Evolutionary conservation across 2,797 vertebrate species (phyloP), one percentile per base, ranked within the genome.

Genomic region (Neosilurus hyrtlii): DNA sequence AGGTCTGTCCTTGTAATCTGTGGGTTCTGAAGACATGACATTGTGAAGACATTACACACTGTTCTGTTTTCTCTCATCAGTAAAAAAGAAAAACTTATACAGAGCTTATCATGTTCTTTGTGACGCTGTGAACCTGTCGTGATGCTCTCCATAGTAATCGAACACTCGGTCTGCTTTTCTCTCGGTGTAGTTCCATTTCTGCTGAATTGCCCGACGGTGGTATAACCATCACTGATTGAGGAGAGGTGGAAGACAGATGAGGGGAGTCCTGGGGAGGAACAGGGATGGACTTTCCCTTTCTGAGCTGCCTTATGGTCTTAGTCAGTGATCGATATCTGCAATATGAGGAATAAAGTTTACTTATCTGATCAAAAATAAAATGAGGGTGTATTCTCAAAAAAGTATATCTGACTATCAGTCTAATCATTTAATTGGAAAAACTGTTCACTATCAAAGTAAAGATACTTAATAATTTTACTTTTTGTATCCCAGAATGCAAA

Each of bases 1-100:
- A 95, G 89, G 86, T 95, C 93, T 12, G 90, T 87, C 87, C 91
- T 92, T 4, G 84, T 88, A 72, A 94, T 90, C 10, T 30, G 83
- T 30, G 90, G 86, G 63, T 12, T 83, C 94, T 94, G 74, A 43
- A 70, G 35, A 81, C 43, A 74, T 35, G 57, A 18, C 24, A 37
- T n/a, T 62, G 37, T 35, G 10, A 3, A 63, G 35, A 59, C 24
- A 26, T 84, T 56, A 78, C 4, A 2, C 57, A 54, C 63, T 3
- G 10, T 10, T 16, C 15, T 20, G 18, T 37, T 75, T 59, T 59
- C 56, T 75, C 6, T 57, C 52, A 73, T 73, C n/a, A 73, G 5
- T n/a, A n/a, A 73, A 35, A 43, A 9, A 8, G 10, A 1, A 71
- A 35, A 2, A 18, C 4, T 30, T 51, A 14, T 14, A 43, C 43